Percentiles rank a stretch among this genome's conserved stretches.
These are phyloP conservation scores for Sphecodes monilicornis DNA, from an alignment of 2,888 invertebrate genomes.

Conservation along the genomic window DNA sequence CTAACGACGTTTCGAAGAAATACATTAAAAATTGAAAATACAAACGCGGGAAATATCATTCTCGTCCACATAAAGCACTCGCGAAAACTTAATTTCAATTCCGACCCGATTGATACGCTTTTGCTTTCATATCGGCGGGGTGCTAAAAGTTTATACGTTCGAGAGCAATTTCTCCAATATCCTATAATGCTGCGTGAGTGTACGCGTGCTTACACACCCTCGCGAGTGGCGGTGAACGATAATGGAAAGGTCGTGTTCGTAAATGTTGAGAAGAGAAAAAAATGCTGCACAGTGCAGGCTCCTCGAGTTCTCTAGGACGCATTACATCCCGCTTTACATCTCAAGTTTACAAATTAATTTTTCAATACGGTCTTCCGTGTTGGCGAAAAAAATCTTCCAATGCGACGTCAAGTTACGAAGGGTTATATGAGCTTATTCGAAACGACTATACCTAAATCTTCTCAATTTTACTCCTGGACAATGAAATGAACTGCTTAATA, in stretches of 20 bases:
- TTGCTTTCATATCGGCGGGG: slow-evolving; percentile 29
- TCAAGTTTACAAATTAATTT: slow-evolving; percentile 10
- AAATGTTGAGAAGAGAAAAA: slow-evolving; percentile 48
- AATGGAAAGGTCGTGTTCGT: slow-evolving; percentile 65
- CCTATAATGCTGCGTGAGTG: slow-evolving; percentile 42
- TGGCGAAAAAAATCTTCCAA: not conserved
- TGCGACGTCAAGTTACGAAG: not conserved
- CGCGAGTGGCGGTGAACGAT: slow-evolving; percentile 42
- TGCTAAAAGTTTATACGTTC: slow-evolving; percentile 55
- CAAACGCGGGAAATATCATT: not conserved
- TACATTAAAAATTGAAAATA: not conserved
- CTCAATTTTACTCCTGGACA: no score
- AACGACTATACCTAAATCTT: no score
- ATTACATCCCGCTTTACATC: slow-evolving; percentile 40
- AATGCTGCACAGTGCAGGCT: slow-evolving; percentile 37
- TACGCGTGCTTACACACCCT: slow-evolving; percentile 27
- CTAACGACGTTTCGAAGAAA: not conserved
- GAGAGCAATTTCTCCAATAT: slow-evolving; percentile 58
- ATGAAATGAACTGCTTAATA: no score
- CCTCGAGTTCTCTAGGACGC: slow-evolving; percentile 23
- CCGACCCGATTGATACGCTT: slow-evolving; percentile 15
- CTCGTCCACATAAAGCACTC: not conserved
- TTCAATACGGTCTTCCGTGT: not conserved
- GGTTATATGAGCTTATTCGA: no score
- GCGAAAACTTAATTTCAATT: slow-evolving; percentile 11